A percentile compares a stretch with the other conserved stretches of the same genome.
These are phyloP conservation scores for Sarcophaga caerulescens DNA, from an alignment of 2,888 invertebrate species.

Conservation along the genomic window DNA sequence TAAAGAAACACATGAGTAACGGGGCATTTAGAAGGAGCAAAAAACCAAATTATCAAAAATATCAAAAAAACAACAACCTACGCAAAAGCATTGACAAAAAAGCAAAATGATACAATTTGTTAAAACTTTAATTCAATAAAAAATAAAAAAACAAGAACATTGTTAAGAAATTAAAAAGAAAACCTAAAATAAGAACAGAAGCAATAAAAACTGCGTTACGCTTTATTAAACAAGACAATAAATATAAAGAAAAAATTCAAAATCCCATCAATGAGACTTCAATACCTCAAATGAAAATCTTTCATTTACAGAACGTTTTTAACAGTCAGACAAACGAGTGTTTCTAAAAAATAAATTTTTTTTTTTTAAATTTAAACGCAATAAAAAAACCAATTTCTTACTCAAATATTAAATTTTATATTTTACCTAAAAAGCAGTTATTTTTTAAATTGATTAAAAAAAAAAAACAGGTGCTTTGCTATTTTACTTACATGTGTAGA, in stretches of 20 bases:
- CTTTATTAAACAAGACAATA: slow-evolving; percentile 49
- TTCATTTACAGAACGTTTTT: slow-evolving; percentile 43
- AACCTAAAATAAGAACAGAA: slow-evolving; percentile 10
- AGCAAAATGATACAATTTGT: slow-evolving; percentile 35
- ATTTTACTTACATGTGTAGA: neutral
- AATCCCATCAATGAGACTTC: slow-evolving; percentile 27
- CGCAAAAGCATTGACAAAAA: slow-evolving; percentile 44
- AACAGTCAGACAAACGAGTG: slow-evolving; percentile 41
- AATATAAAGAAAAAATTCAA: slow-evolving; percentile 10
- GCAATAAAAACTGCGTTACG: slow-evolving; percentile 45
- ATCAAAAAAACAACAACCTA: slow-evolving; percentile 37
- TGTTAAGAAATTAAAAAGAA: slow-evolving; percentile 26
- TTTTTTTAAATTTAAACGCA: neutral
- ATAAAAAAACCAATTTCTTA: neutral
- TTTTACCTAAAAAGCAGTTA: too few relatives aligned
- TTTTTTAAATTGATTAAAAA: neutral
- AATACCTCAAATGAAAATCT: slow-evolving; percentile 31
- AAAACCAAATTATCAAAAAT: slow-evolving; percentile 14
- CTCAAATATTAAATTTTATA: neutral
- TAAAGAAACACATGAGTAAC: neutral
- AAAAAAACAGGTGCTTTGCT: slow-evolving; percentile 14
- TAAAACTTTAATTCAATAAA: slow-evolving; percentile 34
- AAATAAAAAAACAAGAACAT: neutral
- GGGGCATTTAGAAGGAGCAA: slow-evolving; percentile 12
- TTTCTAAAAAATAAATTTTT: neutral